Conservation (phyloP, 2,797 vertebrate genomes). For the Enteromius fasciolatus region DNA sequence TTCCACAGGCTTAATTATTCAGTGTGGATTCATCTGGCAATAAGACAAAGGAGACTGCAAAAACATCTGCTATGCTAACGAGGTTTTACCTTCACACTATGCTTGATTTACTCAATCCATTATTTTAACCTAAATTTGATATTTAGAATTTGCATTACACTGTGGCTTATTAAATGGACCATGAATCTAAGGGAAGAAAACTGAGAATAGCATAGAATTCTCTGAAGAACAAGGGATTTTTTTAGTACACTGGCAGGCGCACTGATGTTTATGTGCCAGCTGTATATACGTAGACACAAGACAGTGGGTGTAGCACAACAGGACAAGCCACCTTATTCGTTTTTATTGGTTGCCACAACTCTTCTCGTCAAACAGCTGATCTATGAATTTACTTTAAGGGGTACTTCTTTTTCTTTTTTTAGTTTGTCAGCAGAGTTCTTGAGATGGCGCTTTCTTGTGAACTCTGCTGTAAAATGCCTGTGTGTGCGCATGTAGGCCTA, state of each 20-base stretch:
- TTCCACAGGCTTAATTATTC: constrained; percentile 48
- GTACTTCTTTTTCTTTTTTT: neutral
- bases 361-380: constrained; percentile 11
- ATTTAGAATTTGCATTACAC: constrained; percentile 9
- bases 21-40: constrained; percentile 53
- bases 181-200: neutral
- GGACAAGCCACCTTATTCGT: neutral
- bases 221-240: neutral
- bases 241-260: neutral
- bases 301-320: neutral
- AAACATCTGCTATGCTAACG: constrained; percentile 52
- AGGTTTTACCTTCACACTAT: constrained; percentile 37
- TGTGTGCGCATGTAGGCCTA: neutral
- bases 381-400: neutral
- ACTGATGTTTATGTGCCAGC: neutral
- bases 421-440: neutral
- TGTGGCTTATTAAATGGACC: constrained; percentile 10
- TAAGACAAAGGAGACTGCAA: constrained; percentile 37
- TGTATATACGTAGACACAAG: constrained; percentile 11
- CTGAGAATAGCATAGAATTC: neutral
- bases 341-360: constrained; percentile 19
- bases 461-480: neutral
- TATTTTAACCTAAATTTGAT: constrained; percentile 11
- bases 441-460: neutral
- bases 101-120: constrained; percentile 9